Conservation (phyloP, 2,113 vertebrate species). For the Gulo gulo region DNA sequence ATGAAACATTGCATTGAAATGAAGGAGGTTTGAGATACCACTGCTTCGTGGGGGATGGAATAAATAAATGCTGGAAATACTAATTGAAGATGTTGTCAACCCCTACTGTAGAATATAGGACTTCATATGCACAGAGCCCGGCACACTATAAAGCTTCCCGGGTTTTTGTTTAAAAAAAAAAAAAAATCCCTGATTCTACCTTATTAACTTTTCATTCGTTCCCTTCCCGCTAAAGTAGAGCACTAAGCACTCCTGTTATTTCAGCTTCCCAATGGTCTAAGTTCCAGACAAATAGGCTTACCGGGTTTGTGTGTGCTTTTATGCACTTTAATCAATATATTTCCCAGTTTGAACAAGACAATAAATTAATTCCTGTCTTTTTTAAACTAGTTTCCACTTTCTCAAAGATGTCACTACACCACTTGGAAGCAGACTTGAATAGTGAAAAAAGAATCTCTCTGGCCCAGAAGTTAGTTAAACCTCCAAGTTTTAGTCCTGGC, state of each 20-base stretch:
- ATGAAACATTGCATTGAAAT: constrained; percentile 24
- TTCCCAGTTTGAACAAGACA: constrained; percentile 73
- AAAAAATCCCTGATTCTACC: neutral
- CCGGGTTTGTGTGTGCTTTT: constrained; percentile 59
- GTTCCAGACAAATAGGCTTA: constrained; percentile 68
- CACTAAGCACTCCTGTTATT: constrained; percentile 42
- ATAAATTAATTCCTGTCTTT: constrained; percentile 76
- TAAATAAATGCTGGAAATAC: constrained; percentile 26
- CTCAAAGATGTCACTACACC: constrained; percentile 57
- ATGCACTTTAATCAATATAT: constrained; percentile 74
- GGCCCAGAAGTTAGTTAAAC: neutral
- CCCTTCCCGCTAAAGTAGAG: constrained; percentile 22
- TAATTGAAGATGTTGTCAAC: constrained; percentile 13
- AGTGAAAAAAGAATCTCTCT: neutral
- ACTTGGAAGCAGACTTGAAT: constrained; percentile 36
- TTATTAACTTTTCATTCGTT: constrained; percentile 68
- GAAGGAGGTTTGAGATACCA: neutral
- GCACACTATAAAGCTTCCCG: neutral
- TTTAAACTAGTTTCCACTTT: constrained; percentile 68
- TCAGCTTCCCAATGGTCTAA: constrained; percentile 47
- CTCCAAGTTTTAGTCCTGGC: neutral
- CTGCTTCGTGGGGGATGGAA: neutral
- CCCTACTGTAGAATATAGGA: neutral
- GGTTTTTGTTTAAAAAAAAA: neutral
- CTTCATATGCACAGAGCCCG: neutral